A percentile compares a stretch with the other conserved stretches of the same genome.
Conservation (phyloP, 53 echinoderm and acorn worm genomes). For the Zoroaster sp. region DNA sequence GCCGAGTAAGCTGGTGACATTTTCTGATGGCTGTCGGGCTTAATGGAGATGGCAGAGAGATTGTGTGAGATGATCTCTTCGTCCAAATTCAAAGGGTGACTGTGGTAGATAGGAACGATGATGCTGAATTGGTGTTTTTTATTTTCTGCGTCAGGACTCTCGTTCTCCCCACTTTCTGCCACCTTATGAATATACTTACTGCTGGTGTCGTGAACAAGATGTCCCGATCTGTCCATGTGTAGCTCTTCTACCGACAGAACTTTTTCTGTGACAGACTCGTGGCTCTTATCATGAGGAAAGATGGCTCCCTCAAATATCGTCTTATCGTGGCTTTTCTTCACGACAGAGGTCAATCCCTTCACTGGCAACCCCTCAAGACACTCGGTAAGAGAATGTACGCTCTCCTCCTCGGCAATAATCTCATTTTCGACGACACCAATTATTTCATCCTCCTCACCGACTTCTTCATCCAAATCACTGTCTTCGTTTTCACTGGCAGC, state of each 20-base stretch:
- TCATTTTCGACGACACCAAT: slow-evolving; percentile 89
- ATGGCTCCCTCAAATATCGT: slow-evolving; percentile 68
- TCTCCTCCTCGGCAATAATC: slow-evolving; percentile 62
- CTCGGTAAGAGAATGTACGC: slow-evolving; percentile 19
- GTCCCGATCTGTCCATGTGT: slow-evolving; percentile 38
- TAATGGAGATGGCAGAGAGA: slow-evolving; percentile 81
- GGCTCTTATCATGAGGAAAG: slow-evolving; percentile 28
- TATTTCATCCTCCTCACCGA: slow-evolving; percentile 55
- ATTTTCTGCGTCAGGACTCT: neutral
- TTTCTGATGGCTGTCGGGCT: slow-evolving; percentile 43
- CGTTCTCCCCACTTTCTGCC: slow-evolving; percentile 53
- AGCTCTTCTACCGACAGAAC: slow-evolving; percentile 77
- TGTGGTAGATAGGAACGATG: slow-evolving; percentile 79
- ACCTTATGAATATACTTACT: slow-evolving; percentile 23
- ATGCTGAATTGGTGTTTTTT: slow-evolving; percentile 44
- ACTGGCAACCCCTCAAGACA: slow-evolving; percentile 18
- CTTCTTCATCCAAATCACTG: slow-evolving; percentile 38
- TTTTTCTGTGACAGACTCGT: slow-evolving; percentile 71
- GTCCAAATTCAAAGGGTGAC: slow-evolving; percentile 59
- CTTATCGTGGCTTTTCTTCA: slow-evolving; percentile 64
- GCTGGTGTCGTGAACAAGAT: slow-evolving; percentile 44
- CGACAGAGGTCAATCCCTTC: slow-evolving; percentile 51
- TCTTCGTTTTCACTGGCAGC: slow-evolving; percentile 37
- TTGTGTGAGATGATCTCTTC: slow-evolving; percentile 71
- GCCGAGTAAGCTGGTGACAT: slow-evolving; percentile 55